Conservation (phyloP, 92 coral and sea anemone genomes). For the Micromussa lordhowensis region DNA sequence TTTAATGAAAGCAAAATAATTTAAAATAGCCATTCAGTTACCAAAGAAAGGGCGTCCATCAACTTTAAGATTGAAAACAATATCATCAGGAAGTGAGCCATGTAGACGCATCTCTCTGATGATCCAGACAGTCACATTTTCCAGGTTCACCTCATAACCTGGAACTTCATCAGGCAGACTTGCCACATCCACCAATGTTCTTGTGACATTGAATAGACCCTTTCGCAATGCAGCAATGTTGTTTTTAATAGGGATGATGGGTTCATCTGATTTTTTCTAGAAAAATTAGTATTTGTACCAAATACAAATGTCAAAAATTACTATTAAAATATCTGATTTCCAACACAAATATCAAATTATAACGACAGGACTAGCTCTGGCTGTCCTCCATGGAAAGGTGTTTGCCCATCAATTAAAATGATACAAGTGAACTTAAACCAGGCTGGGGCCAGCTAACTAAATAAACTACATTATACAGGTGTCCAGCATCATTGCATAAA, state of each 20-base stretch:
- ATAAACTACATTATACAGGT: too few species aligned
- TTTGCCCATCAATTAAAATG: too few species aligned
- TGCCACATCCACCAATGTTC: too few species aligned
- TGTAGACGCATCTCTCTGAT: conserved; percentile 13
- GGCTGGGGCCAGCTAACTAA: too few species aligned
- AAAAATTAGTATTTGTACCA: background rate
- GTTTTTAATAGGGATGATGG: background rate
- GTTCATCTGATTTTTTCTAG: conserved; percentile 11
- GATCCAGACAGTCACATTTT: conserved; percentile 5
- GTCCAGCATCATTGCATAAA: too few species aligned
- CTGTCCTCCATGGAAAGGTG: too few species aligned
- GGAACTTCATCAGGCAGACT: too few species aligned
- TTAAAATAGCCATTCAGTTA: too few species aligned
- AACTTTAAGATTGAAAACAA: conserved; percentile 13
- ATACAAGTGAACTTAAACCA: too few species aligned
- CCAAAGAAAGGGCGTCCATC: conserved; percentile 14
- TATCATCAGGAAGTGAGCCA: conserved; percentile 4
- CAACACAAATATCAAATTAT: too few species aligned
- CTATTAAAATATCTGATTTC: background rate
- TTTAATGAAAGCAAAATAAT: too few species aligned
- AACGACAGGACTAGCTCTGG: too few species aligned
- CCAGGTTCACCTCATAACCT: background rate
- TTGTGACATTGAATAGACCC: background rate
- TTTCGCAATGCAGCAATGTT: conserved; percentile 2
- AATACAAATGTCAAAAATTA: background rate